Percentiles rank a stretch among this genome's conserved stretches.
Evolutionary conservation across 2,113 vertebrate species (phyloP).

Genomic region (Rhabdomys dilectus): DNA sequence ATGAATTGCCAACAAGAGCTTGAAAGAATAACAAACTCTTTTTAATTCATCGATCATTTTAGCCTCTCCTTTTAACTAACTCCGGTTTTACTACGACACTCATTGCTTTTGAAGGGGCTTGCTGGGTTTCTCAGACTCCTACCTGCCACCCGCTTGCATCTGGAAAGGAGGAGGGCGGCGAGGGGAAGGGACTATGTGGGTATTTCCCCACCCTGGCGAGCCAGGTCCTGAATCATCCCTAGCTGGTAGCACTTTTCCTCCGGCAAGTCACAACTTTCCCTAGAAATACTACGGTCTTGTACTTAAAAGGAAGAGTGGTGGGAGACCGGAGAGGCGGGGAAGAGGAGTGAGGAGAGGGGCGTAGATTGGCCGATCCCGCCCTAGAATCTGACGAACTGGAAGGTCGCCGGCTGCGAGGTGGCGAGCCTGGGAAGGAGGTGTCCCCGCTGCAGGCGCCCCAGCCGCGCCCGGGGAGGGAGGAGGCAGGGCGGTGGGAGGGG

Average conservation of each 20-base stretch:
- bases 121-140: neutral
- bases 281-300: neutral
- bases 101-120: neutral
- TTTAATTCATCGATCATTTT: neutral
- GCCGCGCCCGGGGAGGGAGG: neutral
- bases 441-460: neutral
- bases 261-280: conserved; percentile 7
- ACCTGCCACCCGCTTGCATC: neutral
- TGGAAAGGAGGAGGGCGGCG: neutral
- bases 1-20: neutral
- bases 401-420: neutral
- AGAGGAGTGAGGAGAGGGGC: neutral
- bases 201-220: neutral
- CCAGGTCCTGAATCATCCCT: conserved; percentile 52
- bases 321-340: conserved; percentile 29
- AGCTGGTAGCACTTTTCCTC: conserved; percentile 21
- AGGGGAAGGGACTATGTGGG: neutral
- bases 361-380: neutral
- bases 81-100: neutral
- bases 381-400: neutral
- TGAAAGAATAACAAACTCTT: neutral
- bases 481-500: neutral
- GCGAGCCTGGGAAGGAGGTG: conserved; percentile 27
- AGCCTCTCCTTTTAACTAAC: neutral
- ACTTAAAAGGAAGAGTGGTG: conserved; percentile 71